Conservation (phyloP, 2,797 vertebrate species). For the Poeciliopsis presidionis region DNA sequence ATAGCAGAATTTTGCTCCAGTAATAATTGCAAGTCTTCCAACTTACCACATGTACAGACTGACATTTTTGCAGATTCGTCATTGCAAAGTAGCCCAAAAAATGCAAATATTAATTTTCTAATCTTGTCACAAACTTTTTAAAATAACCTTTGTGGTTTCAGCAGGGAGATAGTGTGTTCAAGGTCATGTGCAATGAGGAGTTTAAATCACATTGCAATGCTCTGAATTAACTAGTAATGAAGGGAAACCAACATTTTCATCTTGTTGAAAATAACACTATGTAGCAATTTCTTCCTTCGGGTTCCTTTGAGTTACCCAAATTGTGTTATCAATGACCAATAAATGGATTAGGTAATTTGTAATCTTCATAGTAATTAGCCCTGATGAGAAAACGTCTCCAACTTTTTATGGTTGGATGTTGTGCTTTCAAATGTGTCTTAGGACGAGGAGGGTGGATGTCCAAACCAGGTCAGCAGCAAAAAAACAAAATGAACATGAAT, state of each 20-base stretch:
- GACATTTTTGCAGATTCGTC: background rate
- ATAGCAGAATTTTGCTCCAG: background rate
- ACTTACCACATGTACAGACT: background rate
- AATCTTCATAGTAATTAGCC: background rate
- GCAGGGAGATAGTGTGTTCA: background rate
- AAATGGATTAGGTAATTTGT: background rate
- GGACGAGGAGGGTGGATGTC: slow-evolving; percentile 89
- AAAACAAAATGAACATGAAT: slow-evolving; percentile 90
- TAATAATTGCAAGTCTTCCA: background rate
- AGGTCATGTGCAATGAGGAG: background rate
- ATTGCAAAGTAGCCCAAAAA: background rate
- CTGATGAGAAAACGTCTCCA: background rate
- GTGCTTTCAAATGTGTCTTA: slow-evolving; percentile 43
- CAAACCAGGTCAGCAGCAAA: slow-evolving; percentile 78
- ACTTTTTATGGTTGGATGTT: background rate
- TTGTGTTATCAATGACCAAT: background rate
- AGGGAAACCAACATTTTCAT: background rate
- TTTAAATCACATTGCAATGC: background rate
- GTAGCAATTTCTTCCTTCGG: background rate
- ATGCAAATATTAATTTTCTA: background rate
- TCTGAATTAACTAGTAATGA: background rate
- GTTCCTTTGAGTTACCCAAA: background rate
- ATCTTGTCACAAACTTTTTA: background rate
- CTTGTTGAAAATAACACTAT: background rate
- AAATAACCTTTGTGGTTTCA: background rate